A percentile compares a stretch with the other conserved stretches of the same genome.
phyloP scores from a whole-genome alignment of 2,888 invertebrate genomes.

The Apotomis capreana region DNA sequence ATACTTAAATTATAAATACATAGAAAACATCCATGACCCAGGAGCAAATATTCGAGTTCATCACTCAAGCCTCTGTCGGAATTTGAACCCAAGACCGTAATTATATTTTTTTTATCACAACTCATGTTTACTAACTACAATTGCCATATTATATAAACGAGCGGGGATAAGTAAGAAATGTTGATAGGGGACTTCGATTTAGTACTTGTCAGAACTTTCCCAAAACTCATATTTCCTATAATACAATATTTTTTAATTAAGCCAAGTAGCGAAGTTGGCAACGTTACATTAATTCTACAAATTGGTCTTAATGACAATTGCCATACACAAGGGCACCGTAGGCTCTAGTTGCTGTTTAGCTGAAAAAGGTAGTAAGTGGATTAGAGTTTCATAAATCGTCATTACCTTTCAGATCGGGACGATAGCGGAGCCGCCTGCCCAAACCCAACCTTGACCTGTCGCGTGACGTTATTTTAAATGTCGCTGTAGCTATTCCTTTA shows the following conservation, averaged over 20 bases:
- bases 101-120: too few relatives aligned
- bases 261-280: slow-evolving; percentile 48
- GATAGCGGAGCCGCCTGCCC: background rate
- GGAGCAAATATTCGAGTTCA: too few relatives aligned
- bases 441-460: slow-evolving; percentile 67
- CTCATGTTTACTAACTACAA: too few relatives aligned
- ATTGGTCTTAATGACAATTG: slow-evolving; percentile 72
- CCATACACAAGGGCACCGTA: slow-evolving; percentile 55
- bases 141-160: too few relatives aligned
- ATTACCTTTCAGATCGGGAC: background rate
- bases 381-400: background rate
- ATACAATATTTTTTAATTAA: slow-evolving; percentile 29
- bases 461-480: slow-evolving; percentile 67
- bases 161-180: too few relatives aligned
- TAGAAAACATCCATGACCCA: too few relatives aligned
- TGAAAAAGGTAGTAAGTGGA: background rate
- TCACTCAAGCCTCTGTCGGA: too few relatives aligned
- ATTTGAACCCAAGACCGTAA: too few relatives aligned
- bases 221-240: slow-evolving; percentile 6
- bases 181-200: too few relatives aligned
- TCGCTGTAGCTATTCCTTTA: slow-evolving; percentile 48
- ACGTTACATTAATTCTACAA: slow-evolving; percentile 67
- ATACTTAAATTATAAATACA: too few relatives aligned
- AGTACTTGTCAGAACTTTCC: background rate
- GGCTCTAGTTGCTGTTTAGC: slow-evolving; percentile 28